Percentiles rank a stretch among this genome's conserved stretches.
Conservation (phyloP, 2,888 invertebrate species). For the Colostygia pectinataria region DNA sequence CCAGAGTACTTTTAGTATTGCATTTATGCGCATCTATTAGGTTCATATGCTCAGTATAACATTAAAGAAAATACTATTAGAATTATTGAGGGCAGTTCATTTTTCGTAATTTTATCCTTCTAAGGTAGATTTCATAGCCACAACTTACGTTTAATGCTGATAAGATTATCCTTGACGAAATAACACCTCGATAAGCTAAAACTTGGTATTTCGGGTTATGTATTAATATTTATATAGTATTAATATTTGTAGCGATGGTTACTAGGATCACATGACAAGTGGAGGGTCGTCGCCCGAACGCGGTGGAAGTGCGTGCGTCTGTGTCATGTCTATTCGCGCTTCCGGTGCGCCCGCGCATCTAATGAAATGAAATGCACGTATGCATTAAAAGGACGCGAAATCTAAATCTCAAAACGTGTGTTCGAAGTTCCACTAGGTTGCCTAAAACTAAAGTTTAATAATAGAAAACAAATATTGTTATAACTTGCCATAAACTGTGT, state of each 20-base stretch:
- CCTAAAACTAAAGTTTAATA: too few species aligned
- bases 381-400: constrained; percentile 3
- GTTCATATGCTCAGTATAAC: constrained; percentile 4
- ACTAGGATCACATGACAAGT: constrained; percentile 60
- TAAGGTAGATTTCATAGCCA: too few species aligned
- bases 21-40: constrained; percentile 21
- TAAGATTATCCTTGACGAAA: too few species aligned
- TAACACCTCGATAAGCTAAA: too few species aligned
- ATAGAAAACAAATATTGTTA: too few species aligned
- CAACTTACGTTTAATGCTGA: too few species aligned
- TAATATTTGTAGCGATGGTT: constrained; percentile 27
- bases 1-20: constrained; percentile 1
- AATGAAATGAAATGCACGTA: constrained; percentile 49
- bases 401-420: background rate
- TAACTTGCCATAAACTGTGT: too few species aligned
- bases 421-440: background rate
- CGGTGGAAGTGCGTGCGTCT: constrained; percentile 78
- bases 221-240: background rate
- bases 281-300: constrained; percentile 69
- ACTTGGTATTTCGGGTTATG: too few species aligned
- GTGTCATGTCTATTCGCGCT: constrained; percentile 78
- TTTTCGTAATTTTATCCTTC: too few species aligned
- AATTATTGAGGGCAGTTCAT: background rate
- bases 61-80: background rate
- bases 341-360: constrained; percentile 67